A percentile compares a stretch with the other conserved stretches of the same genome.
These are phyloP conservation scores for Ia io DNA, from an alignment of 2,113 vertebrate genomes.

Conservation along the genomic window DNA sequence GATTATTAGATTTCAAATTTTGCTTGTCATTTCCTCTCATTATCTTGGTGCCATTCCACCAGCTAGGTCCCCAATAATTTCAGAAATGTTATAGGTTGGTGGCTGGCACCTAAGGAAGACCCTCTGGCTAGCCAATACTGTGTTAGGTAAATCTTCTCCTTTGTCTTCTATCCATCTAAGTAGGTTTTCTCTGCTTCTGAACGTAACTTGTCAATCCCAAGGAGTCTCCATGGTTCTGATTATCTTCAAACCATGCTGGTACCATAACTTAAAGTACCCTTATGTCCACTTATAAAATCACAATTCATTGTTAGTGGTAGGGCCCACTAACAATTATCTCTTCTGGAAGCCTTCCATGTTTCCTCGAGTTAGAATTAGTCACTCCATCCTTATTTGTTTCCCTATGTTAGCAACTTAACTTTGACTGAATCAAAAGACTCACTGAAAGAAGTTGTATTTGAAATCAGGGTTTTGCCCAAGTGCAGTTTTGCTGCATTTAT, in stretches of 20 bases:
- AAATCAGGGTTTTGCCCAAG: not conserved
- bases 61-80: slow-evolving; percentile 4
- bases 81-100: not conserved
- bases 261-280: not conserved
- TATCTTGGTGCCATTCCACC: not conserved
- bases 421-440: slow-evolving; percentile 37
- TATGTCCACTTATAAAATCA: not conserved
- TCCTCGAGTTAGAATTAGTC: not conserved
- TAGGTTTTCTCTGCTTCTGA: not conserved
- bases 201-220: not conserved
- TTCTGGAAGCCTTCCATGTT: not conserved
- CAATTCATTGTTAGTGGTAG: not conserved
- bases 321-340: not conserved
- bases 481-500: not conserved
- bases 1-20: slow-evolving; percentile 24
- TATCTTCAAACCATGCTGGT: not conserved
- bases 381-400: not conserved
- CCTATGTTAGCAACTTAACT: not conserved
- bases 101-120: not conserved
- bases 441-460: not conserved
- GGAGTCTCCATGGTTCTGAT: not conserved
- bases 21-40: not conserved
- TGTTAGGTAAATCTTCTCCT: not conserved
- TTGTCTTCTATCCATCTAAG: not conserved
- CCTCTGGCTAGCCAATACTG: not conserved